A percentile compares a stretch with the other conserved stretches of the same genome.
Conservation (phyloP, 1,140 invertebrate genomes). For the Condylostylus longicornis region DNA sequence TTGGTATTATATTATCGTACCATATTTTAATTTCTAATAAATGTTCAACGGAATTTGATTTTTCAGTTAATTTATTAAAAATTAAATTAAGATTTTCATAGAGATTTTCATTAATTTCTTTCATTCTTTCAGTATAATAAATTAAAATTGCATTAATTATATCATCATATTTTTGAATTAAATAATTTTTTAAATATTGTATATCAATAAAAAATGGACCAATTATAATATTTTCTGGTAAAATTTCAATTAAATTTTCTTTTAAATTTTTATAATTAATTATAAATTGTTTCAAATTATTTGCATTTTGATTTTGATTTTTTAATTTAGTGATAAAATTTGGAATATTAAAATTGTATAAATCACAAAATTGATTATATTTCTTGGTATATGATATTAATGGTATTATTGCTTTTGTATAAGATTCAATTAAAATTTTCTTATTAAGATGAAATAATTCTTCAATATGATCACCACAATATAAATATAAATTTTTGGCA, state of each 20-base stretch:
- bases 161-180: slow-evolving; percentile 24
- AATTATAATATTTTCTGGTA: slow-evolving; percentile 22
- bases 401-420: slow-evolving; percentile 16
- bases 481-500: no score
- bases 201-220: slow-evolving; percentile 25
- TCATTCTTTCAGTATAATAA: slow-evolving; percentile 28
- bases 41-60: slow-evolving; percentile 24
- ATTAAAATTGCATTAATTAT: slow-evolving; percentile 21
- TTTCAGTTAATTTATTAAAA: slow-evolving; percentile 14
- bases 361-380: slow-evolving; percentile 23
- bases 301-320: slow-evolving; percentile 12
- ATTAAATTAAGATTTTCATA: slow-evolving; percentile 16
- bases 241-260: slow-evolving; percentile 19
- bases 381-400: slow-evolving; percentile 15
- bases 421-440: no score
- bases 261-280: slow-evolving; percentile 21
- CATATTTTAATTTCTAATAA: slow-evolving; percentile 14
- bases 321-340: slow-evolving; percentile 13
- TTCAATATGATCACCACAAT: no score
- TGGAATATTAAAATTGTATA: slow-evolving; percentile 20
- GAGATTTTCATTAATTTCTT: slow-evolving; percentile 17
- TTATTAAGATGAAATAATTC: no score
- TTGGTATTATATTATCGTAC: slow-evolving; percentile 21
- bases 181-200: slow-evolving; percentile 19
- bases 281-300: slow-evolving; percentile 21